phyloP scores from a whole-genome alignment of 2,888 invertebrate genomes.

The Drosophila pseudotakahashii region DNA sequence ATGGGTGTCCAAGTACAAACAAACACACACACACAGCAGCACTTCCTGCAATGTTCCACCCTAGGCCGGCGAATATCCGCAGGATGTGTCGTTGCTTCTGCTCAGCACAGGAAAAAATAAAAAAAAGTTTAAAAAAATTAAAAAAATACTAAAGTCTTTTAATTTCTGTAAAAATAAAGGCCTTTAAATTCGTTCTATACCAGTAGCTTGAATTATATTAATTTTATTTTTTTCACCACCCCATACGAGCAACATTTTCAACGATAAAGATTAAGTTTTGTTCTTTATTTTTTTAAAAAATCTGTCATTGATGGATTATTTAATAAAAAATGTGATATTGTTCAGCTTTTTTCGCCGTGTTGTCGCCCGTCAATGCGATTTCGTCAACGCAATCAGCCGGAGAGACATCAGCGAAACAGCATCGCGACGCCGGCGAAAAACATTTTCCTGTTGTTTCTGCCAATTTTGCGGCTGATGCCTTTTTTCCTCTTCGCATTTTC shows the following conservation, averaged over 20 bases:
- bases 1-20: conserved; percentile 38
- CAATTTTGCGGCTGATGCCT: conserved; percentile 41
- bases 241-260: too few relatives aligned
- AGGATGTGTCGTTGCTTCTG: conserved; percentile 56
- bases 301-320: neutral
- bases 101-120: conserved; percentile 12
- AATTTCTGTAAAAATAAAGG: too few relatives aligned
- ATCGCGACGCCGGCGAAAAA: conserved; percentile 19
- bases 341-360: conserved; percentile 5
- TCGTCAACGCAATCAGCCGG: conserved; percentile 66
- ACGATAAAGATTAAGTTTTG: neutral
- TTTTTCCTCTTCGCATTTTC: conserved; percentile 7
- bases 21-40: conserved; percentile 4
- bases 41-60: conserved; percentile 23
- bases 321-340: neutral
- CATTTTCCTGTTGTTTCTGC: conserved; percentile 38
- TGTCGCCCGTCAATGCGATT: conserved; percentile 66
- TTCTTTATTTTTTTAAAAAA: neutral
- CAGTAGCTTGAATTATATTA: too few relatives aligned
- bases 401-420: conserved; percentile 39
- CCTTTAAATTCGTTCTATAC: too few relatives aligned
- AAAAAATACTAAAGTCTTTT: too few relatives aligned
- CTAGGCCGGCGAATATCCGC: conserved; percentile 65
- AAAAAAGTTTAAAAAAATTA: too few relatives aligned
- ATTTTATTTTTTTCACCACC: neutral